Conservation (phyloP, 2,888 invertebrate species). For the Cheilosia vulpina region DNA sequence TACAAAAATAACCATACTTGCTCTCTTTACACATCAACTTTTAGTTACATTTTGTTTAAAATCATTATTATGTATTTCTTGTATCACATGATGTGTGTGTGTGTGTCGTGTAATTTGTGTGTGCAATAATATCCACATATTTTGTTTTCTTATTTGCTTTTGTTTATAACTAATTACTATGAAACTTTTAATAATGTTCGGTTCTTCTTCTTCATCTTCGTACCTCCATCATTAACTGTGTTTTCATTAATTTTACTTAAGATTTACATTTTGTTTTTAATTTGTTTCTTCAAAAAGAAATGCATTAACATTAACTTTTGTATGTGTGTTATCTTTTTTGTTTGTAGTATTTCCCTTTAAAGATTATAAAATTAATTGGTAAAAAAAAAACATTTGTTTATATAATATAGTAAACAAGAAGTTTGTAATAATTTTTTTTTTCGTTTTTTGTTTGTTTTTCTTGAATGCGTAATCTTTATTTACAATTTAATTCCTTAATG, state of each 20-base stretch:
- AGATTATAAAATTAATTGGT: conserved; percentile 69
- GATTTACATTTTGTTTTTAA: conserved; percentile 61
- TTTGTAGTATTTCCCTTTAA: conserved; percentile 34
- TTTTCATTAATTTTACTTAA: conserved; percentile 37
- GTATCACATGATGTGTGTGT: conserved; percentile 69
- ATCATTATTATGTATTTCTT: conserved; percentile 29
- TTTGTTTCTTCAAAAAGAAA: conserved; percentile 59
- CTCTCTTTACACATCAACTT: conserved; percentile 52
- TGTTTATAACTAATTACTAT: conserved; percentile 68
- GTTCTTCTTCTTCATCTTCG: neutral
- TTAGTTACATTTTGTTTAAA: conserved; percentile 43
- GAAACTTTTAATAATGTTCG: conserved; percentile 66
- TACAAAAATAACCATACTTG: conserved; percentile 59
- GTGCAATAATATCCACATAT: conserved; percentile 70
- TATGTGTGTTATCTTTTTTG: conserved; percentile 40
- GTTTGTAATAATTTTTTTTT: conserved; percentile 74
- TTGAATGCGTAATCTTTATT: conserved; percentile 69
- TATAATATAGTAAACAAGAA: conserved; percentile 73
- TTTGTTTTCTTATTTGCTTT: conserved; percentile 35
- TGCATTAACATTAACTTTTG: conserved; percentile 70
- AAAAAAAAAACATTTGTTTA: conserved; percentile 67
- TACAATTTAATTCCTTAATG: conserved; percentile 58
- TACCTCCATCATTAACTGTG: conserved; percentile 30
- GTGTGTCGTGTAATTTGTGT: conserved; percentile 32
- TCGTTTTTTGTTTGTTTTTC: conserved; percentile 44